These are phyloP conservation scores for Argyra leucocephala DNA, from an alignment of 2,888 invertebrate genomes.

Conservation along the genomic window DNA sequence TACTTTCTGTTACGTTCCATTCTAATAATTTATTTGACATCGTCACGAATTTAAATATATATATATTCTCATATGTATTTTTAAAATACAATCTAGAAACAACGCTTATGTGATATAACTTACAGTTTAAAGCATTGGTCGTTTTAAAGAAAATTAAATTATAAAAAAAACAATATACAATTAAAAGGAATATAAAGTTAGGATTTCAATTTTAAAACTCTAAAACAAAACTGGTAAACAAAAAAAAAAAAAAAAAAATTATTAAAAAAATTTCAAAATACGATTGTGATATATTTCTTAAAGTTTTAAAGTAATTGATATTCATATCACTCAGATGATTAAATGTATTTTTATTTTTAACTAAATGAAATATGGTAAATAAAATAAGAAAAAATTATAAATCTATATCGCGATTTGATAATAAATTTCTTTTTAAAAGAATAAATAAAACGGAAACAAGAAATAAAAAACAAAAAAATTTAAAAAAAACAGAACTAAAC, in stretches of 20 bases:
- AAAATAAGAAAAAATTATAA: neutral
- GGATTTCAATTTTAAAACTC: no score
- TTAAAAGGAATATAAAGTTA: no score
- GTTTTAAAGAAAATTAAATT: conserved; percentile 1
- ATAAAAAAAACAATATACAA: neutral
- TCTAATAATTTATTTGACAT: conserved; percentile 14
- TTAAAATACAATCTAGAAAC: neutral
- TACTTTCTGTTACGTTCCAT: conserved; percentile 4
- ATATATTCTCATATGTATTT: neutral
- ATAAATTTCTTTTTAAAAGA: neutral
- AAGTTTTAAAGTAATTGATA: conserved; percentile 7
- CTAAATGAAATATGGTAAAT: neutral
- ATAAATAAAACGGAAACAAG: neutral
- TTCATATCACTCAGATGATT: conserved; percentile 4
- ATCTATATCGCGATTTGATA: neutral
- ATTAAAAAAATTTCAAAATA: neutral
- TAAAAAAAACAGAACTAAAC: no score
- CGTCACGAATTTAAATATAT: conserved; percentile 10
- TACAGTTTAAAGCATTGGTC: neutral
- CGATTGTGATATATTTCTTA: neutral
- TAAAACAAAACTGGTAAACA: neutral
- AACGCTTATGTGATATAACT: neutral
- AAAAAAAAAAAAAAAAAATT: neutral
- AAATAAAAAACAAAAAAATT: neutral
- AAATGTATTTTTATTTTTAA: neutral